These are phyloP conservation scores for Procambarus virginalis DNA, from an alignment of 1,140 invertebrate species.

Conservation along the genomic window DNA sequence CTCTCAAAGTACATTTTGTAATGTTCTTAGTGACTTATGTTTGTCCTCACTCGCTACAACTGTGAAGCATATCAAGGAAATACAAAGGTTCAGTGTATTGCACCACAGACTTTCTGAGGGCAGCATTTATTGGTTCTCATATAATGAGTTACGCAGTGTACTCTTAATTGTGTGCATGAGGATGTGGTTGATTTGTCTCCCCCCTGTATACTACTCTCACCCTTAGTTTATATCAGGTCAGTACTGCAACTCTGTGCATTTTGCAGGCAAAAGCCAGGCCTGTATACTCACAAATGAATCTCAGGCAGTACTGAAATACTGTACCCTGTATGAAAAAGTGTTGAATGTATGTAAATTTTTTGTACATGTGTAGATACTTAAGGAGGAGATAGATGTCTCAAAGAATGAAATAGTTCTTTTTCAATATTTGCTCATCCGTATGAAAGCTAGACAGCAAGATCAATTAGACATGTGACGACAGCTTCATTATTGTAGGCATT, in stretches of 20 bases:
- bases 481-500: slow-evolving; percentile 61
- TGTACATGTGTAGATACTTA: slow-evolving; percentile 68
- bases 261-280: slow-evolving; percentile 37
- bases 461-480: slow-evolving; percentile 58
- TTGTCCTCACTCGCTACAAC: slow-evolving; percentile 61
- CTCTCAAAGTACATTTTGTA: slow-evolving; percentile 49
- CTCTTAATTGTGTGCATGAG: slow-evolving; percentile 42
- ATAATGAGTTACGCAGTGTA: slow-evolving; percentile 48
- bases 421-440: slow-evolving; percentile 67
- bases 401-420: slow-evolving; percentile 65
- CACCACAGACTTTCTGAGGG: slow-evolving; percentile 59
- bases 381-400: slow-evolving; percentile 66
- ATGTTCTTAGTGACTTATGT: slow-evolving; percentile 56
- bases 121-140: slow-evolving; percentile 56
- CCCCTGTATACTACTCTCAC: slow-evolving; percentile 61
- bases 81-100: slow-evolving; percentile 44
- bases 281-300: slow-evolving; percentile 63
- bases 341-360: slow-evolving; percentile 67
- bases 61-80: slow-evolving; percentile 67
- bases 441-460: slow-evolving; percentile 67
- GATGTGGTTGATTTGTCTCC: slow-evolving; percentile 37
- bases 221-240: slow-evolving; percentile 59
- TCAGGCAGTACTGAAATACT: slow-evolving; percentile 62
- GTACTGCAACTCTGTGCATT: slow-evolving; percentile 49
- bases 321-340: slow-evolving; percentile 54